phyloP scores from a whole-genome alignment of 2,888 invertebrate genomes.

The Pelosia muscerda region DNA sequence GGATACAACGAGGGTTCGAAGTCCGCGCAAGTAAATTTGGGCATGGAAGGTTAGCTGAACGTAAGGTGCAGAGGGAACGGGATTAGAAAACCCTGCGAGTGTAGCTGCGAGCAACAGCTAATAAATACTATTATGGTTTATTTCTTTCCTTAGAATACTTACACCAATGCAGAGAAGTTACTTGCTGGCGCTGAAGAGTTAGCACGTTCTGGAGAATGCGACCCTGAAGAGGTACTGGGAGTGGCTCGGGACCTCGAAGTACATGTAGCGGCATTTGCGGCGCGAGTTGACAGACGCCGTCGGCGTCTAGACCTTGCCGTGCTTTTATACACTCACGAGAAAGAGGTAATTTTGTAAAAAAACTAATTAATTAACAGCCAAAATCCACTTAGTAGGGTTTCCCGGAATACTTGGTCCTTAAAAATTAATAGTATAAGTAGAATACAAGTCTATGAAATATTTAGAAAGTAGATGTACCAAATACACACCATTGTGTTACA shows the following conservation, averaged over 20 bases:
- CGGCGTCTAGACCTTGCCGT: constrained; percentile 97
- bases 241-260: constrained; percentile 97
- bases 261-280: constrained; percentile 97
- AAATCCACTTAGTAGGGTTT: not conserved
- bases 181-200: constrained; percentile 98
- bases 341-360: constrained; percentile 89
- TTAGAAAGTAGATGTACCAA: no score
- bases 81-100: no score
- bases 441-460: no score
- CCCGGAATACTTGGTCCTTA: not conserved
- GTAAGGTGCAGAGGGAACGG: no score
- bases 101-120: no score
- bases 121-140: not conserved
- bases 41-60: no score
- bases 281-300: constrained; percentile 95
- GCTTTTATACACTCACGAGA: constrained; percentile 97
- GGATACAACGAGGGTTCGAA: no score
- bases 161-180: constrained; percentile 99
- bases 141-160: constrained; percentile 92
- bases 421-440: no score
- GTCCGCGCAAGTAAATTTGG: no score
- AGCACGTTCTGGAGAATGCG: constrained; percentile 98
- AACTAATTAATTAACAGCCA: not conserved
- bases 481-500: no score
- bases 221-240: constrained; percentile 97